Evolutionary conservation across 2,888 invertebrate species (phyloP).

Genomic region (Ochropleura plecta): DNA sequence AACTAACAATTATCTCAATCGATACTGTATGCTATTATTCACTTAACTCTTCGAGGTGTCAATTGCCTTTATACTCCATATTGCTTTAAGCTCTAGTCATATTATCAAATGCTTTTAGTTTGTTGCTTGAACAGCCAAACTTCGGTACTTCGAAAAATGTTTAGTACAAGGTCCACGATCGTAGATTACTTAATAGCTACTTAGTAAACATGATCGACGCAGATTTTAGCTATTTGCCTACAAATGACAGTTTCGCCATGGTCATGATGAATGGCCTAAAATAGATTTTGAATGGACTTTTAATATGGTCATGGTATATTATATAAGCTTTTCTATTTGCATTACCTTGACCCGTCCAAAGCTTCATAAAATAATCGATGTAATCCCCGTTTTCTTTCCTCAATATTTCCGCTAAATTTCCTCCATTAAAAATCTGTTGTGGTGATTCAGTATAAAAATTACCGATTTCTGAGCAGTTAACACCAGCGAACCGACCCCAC

Average conservation of each 20-base stretch:
- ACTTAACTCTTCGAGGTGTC: conserved; percentile 23
- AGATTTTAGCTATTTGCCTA: conserved; percentile 8
- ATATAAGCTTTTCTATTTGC: background rate
- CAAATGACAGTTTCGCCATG: conserved; percentile 25
- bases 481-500: conserved; percentile 63
- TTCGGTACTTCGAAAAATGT: background rate
- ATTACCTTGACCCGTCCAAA: background rate
- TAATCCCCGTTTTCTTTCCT: background rate
- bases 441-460: conserved; percentile 37
- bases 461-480: conserved; percentile 71
- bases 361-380: background rate
- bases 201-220: conserved; percentile 25
- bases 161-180: conserved; percentile 19
- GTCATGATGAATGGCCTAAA: conserved; percentile 22
- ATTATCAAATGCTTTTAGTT: background rate
- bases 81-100: background rate
- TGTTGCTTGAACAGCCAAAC: conserved; percentile 8
- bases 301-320: background rate
- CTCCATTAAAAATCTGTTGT: conserved; percentile 19
- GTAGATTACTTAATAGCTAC: conserved; percentile 30
- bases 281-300: conserved; percentile 10
- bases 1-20: conserved; percentile 31
- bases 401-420: conserved; percentile 7
- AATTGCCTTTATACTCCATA: conserved; percentile 11
- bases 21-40: conserved; percentile 29